A percentile compares a stretch with the other conserved stretches of the same genome.
Conservation (phyloP, 2,797 vertebrate species). For the Anabas testudineus region DNA sequence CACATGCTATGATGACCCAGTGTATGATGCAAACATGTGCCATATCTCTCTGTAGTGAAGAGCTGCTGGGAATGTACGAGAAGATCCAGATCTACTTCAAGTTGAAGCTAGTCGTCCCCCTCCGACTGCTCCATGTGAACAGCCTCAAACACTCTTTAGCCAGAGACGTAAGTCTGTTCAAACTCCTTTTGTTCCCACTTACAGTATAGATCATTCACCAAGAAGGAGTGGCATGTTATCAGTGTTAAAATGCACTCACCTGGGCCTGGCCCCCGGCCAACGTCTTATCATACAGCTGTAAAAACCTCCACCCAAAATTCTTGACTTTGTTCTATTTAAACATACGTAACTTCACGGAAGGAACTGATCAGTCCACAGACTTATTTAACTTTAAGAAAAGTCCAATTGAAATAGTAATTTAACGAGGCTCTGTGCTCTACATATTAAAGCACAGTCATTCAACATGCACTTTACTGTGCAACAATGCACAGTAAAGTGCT, state of each 20-base stretch:
- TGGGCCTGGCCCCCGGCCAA: neutral
- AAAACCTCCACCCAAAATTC: slow-evolving; percentile 53
- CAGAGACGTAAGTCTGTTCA: slow-evolving; percentile 75
- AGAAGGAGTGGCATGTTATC: slow-evolving; percentile 7
- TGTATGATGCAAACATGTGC: neutral
- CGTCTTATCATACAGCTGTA: slow-evolving; percentile 44
- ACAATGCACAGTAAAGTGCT: neutral
- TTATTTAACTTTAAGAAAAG: neutral
- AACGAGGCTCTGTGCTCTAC: neutral
- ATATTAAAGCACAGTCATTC: neutral
- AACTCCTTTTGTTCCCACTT: slow-evolving; percentile 14
- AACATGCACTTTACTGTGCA: too few relatives aligned
- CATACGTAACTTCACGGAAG: slow-evolving; percentile 28
- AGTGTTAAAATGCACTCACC: slow-evolving; percentile 7
- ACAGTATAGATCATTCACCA: slow-evolving; percentile 48
- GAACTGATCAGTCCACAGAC: neutral
- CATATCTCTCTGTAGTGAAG: slow-evolving; percentile 64
- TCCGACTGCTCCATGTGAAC: slow-evolving; percentile 69
- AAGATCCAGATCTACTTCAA: slow-evolving; percentile 72
- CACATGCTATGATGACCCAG: too few relatives aligned
- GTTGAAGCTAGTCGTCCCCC: slow-evolving; percentile 55
- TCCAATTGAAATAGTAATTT: neutral
- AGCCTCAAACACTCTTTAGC: slow-evolving; percentile 48
- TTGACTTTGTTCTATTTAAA: slow-evolving; percentile 76
- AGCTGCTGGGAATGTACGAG: slow-evolving; percentile 75